Evolutionary conservation across 2,113 vertebrate genomes (phyloP), one percentile per base, ranked within the genome.

Genomic region (Muntiacus reevesi): DNA sequence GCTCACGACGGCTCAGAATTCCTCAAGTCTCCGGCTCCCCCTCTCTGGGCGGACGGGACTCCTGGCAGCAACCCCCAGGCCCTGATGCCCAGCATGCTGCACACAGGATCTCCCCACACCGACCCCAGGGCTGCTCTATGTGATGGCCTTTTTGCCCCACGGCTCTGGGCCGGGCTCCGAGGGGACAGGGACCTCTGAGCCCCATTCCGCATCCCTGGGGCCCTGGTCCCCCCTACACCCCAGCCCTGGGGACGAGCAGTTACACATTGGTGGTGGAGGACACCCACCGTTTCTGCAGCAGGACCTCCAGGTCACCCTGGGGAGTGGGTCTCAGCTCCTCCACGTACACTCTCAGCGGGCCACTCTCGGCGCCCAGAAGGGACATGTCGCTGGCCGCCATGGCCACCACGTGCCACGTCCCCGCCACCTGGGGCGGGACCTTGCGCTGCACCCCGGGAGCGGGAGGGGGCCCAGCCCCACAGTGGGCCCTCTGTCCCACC

Each of bases 301-400:
- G 0, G 30, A 92, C n/a, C 52, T 89, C 95, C 92, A 87, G 59
- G 52, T 33, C 2, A 6, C 6, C 25, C 59, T 62, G 0, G 2
- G 78, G 10, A 1, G 17, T 74, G 52, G 84, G 84, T 6, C 9
- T 13, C 92, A 92, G 59, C 1, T 54, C 43, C 33, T 45, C 43
- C 50, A 96, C 0, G 6, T 28, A 47, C 50, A 62, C 3, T 2
- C n/a, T 19, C 64, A 81, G 25, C 1, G 67, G 50, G 33, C 6
- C 2, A 0, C 2, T 1, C 21, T n/a, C 0, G 0, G 30, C 0
- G 0, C 6, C 89, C 60, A 79, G 64, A 2, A 83, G 83, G 28
- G 43, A 2, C 23, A 33, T 0, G 25, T 62, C 15, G 0, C 59
- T 93, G 81, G 82, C 36, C 0, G 2, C 90, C 62, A 83, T 50